Conservation (phyloP, 2,797 vertebrate species). For the Micrastur ruficollis region DNA sequence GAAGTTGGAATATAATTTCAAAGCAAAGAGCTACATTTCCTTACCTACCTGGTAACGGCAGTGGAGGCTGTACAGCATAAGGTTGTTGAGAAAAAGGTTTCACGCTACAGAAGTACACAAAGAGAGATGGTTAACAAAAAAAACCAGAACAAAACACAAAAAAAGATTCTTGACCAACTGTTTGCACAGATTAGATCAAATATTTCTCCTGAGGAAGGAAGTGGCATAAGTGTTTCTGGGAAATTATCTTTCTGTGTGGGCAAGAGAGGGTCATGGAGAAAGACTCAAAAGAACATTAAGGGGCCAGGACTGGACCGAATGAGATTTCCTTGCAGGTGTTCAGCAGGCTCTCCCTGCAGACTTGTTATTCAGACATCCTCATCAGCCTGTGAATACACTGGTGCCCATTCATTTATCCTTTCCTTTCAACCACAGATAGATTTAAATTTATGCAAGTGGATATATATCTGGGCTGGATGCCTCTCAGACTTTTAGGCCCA, state of each 20-base stretch:
- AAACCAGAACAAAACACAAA: not conserved
- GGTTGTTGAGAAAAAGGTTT: conserved; percentile 94
- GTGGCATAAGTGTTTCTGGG: not conserved
- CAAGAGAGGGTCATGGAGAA: not conserved
- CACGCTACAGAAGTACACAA: conserved; percentile 80
- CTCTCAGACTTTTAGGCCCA: not conserved
- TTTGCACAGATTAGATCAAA: not conserved
- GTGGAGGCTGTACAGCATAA: conserved; percentile 88
- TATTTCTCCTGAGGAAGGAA: not conserved
- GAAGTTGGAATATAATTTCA: not conserved
- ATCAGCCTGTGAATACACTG: not conserved
- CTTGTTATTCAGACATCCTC: not conserved
- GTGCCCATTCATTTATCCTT: not conserved
- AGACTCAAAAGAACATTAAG: not conserved
- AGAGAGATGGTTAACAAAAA: not conserved
- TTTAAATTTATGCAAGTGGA: not conserved
- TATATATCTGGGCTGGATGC: not conserved
- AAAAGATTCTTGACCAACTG: not conserved
- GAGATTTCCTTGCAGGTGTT: not conserved
- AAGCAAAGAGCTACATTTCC: not conserved
- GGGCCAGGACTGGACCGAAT: not conserved
- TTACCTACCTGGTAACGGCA: conserved; percentile 88
- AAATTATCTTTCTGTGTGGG: not conserved
- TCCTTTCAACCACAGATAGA: not conserved
- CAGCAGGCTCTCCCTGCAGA: not conserved